Base-by-base conservation (phyloP, 2,113 vertebrate genomes). In the Hiodon alosoides region DNA sequence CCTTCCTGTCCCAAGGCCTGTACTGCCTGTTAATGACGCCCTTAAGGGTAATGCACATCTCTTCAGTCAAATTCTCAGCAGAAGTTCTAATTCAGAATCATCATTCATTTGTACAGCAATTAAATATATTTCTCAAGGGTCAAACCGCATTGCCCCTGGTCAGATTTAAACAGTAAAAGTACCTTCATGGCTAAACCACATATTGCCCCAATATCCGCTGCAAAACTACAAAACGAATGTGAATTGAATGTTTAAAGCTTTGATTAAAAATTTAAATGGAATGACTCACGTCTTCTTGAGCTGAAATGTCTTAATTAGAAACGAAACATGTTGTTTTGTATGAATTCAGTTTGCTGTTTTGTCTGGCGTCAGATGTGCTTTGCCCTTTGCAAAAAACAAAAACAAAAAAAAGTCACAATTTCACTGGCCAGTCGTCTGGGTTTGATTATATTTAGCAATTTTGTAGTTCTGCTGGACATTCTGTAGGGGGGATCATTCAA, bases 151-250 rank as follows among this genome's bases (percentile, higher is more conserved):
- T n/a, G n/a, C n/a, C n/a, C n/a, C 31, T 31, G 31, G 31, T 31
- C 31, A 31, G 31, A 31, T 31, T 31, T 31, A 31, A 31, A 31
- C 31, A 31, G 31, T 31, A 31, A 2, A 31, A 31, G 31, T 31
- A 31, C 31, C 31, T 31, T 31, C 31, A 31, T 31, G 31, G 31
- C 31, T 31, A 31, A 0, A 31, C 31, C 31, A 0, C 31, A 31
- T 31, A 31, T 31, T 31, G 31, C 31, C 31, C 31, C 31, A 31
- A 31, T 31, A 31, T 31, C 31, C 31, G 55, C 51, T 11, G 67
- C 13, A 50, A 75, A 68, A 74, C 71, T 17, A 9, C 48, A 67
- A 73, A 47, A 54, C 54, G 67, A 74, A 48, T 53, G 13, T 74
- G 64, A 74, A 67, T 67, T 55, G 14, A 64, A 48, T 58, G 64